phyloP scores from a whole-genome alignment of 1,140 invertebrate species.

The Myzus persicae region DNA sequence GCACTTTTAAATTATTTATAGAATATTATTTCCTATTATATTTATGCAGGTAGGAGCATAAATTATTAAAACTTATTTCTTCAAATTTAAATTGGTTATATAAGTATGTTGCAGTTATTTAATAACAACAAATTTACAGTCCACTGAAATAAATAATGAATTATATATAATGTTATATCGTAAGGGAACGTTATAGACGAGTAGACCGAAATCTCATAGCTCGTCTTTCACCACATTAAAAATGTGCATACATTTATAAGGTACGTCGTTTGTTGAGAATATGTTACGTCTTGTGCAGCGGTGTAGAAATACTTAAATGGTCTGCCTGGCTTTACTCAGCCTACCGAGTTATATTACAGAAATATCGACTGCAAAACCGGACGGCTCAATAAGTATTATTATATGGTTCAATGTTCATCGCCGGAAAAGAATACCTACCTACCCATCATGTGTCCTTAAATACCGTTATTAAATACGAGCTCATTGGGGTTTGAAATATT shows the following conservation, averaged over 20 bases:
- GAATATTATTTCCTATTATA: not conserved
- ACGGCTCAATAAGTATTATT: conserved; percentile 7
- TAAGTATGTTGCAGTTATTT: not conserved
- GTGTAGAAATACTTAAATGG: not conserved
- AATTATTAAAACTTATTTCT: not conserved
- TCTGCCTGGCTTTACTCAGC: not conserved
- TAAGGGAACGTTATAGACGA: not conserved
- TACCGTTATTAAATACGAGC: not conserved
- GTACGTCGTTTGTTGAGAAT: not conserved
- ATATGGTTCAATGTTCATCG: conserved; percentile 1
- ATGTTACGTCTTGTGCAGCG: not conserved
- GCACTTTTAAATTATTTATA: not conserved
- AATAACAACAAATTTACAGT: not conserved
- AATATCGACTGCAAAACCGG: not conserved
- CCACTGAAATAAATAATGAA: not conserved
- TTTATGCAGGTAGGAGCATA: not conserved
- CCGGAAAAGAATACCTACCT: not conserved
- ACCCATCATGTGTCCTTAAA: not conserved
- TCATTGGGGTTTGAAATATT: not conserved
- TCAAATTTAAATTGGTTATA: too few species aligned
- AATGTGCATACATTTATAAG: not conserved
- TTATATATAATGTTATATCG: not conserved
- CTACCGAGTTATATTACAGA: not conserved
- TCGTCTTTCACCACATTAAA: not conserved
- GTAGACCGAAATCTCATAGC: not conserved